Conservation (phyloP, 2,888 invertebrate species). For the Heteromyza rotundicornis region DNA sequence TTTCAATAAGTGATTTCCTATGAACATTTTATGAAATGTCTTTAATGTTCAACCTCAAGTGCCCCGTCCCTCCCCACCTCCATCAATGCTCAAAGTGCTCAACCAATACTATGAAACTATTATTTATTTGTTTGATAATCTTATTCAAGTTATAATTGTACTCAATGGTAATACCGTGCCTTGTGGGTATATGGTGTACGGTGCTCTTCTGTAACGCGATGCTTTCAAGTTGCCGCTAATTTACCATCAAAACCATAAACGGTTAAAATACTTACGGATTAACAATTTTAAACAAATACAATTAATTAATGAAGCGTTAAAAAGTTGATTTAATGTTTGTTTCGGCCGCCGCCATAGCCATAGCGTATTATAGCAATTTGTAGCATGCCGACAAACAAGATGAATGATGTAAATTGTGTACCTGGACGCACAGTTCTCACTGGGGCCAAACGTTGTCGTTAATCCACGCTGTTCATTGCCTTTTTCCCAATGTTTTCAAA, state of each 20-base stretch:
- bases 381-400: conserved; percentile 5
- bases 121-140: no score
- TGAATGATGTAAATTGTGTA: conserved; percentile 2
- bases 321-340: conserved; percentile 11
- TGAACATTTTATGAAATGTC: no score
- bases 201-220: neutral
- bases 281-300: conserved; percentile 10
- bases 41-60: no score
- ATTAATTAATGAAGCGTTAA: conserved; percentile 14
- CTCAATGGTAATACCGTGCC: no score
- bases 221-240: neutral
- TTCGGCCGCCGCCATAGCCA: neutral
- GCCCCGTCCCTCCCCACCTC: no score
- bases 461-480: neutral
- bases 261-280: neutral
- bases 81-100: no score
- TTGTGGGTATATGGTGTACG: no score
- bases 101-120: no score
- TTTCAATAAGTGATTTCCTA: no score
- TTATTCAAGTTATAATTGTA: no score
- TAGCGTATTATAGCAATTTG: neutral
- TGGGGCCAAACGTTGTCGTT: neutral
- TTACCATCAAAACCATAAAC: neutral
- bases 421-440: neutral
- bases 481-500: no score